phyloP scores from a whole-genome alignment of 2,888 invertebrate species.

The Leptarthrus brevirostris region DNA sequence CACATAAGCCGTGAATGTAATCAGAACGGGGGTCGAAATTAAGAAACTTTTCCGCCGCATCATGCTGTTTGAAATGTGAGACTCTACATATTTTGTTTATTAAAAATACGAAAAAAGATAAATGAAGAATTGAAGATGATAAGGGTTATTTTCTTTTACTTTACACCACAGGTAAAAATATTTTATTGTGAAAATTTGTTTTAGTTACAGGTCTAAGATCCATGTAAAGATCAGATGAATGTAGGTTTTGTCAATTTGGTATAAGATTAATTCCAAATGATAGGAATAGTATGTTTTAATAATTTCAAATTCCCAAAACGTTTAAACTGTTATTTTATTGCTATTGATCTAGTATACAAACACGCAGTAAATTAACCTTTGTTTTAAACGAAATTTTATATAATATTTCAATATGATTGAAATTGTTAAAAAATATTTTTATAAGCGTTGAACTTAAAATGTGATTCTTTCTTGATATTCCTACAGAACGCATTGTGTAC shows the following conservation, averaged over 20 bases:
- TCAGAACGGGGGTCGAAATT: constrained; percentile 73
- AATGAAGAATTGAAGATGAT: constrained; percentile 52
- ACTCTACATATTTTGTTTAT: constrained; percentile 26
- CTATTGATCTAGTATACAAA: constrained; percentile 34
- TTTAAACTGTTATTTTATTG: constrained; percentile 26
- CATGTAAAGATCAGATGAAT: constrained; percentile 38
- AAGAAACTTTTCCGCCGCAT: constrained; percentile 53
- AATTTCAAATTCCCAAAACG: constrained; percentile 29
- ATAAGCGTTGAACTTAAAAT: constrained; percentile 55
- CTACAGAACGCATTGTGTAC: constrained; percentile 54
- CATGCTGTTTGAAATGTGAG: constrained; percentile 32
- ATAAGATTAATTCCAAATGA: constrained; percentile 27
- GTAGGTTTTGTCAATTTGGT: constrained; percentile 31
- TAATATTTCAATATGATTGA: too few relatives aligned
- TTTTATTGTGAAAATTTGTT: constrained; percentile 37
- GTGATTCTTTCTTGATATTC: constrained; percentile 55
- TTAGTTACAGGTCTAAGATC: constrained; percentile 33
- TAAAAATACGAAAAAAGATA: constrained; percentile 46
- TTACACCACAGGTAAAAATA: constrained; percentile 41
- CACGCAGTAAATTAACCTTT: constrained; percentile 26
- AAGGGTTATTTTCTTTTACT: constrained; percentile 42
- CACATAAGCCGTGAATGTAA: constrained; percentile 93
- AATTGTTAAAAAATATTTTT: constrained; percentile 54
- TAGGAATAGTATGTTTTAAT: constrained; percentile 33
- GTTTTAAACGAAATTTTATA: constrained; percentile 40